Percentiles rank a stretch among this genome's conserved stretches.
Conservation (phyloP, 64 coral and sea anemone species). For the Montipora sp. region DNA sequence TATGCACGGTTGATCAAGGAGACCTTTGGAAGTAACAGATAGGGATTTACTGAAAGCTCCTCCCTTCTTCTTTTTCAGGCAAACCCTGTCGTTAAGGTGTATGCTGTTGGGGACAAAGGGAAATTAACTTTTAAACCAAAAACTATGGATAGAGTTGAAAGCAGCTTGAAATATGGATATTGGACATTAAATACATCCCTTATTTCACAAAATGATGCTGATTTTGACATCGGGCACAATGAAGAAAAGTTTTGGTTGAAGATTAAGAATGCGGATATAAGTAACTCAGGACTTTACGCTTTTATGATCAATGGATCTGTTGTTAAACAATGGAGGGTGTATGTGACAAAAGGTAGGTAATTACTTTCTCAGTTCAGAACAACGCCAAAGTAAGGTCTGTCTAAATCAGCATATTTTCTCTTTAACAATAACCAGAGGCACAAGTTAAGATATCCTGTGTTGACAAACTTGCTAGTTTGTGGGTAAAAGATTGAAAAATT, state of each 20-base stretch:
- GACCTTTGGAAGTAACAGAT: no score
- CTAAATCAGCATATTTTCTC: no score
- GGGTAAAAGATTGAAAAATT: no score
- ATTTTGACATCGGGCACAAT: not conserved
- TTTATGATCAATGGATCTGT: constrained; percentile 25
- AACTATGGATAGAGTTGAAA: not conserved
- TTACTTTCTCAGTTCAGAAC: not conserved
- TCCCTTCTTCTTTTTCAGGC: not conserved
- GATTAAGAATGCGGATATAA: not conserved
- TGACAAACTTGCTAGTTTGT: no score
- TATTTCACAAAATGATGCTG: not conserved
- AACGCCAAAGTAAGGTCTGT: no score
- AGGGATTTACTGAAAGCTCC: not conserved
- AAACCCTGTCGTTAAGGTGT: not conserved
- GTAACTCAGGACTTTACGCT: constrained; percentile 3
- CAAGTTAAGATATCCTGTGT: no score
- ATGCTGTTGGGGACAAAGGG: not conserved
- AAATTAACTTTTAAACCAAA: constrained; percentile 2
- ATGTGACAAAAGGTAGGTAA: not conserved
- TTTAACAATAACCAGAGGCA: no score
- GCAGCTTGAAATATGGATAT: not conserved
- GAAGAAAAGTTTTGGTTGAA: constrained; percentile 12
- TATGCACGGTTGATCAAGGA: no score
- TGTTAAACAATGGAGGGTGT: not conserved
- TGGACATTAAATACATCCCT: not conserved